phyloP scores from a whole-genome alignment of 2,888 invertebrate species.

The Encarsia formosa region DNA sequence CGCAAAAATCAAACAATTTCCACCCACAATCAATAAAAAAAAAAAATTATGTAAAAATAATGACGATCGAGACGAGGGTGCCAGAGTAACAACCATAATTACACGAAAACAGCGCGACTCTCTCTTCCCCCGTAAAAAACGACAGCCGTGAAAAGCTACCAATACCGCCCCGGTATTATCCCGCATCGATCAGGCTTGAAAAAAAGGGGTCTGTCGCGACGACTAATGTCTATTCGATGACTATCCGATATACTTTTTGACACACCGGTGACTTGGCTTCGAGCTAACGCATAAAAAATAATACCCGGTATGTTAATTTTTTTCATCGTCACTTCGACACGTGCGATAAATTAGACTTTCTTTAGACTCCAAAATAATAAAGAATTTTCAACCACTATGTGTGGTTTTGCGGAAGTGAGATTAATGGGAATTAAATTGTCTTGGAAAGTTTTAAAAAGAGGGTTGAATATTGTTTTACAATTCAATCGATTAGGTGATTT shows the following conservation, averaged over 20 bases:
- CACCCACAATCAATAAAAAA: no score
- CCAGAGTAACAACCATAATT: constrained; percentile 21
- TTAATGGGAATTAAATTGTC: no score
- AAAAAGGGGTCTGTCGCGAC: constrained; percentile 4
- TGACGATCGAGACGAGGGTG: constrained; percentile 18
- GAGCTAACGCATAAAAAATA: constrained; percentile 32
- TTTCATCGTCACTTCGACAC: constrained; percentile 47
- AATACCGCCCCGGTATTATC: constrained; percentile 2
- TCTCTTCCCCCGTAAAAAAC: neutral
- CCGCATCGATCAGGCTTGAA: constrained; percentile 10
- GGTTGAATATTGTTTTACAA: no score
- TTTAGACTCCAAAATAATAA: no score
- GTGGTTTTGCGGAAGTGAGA: no score
- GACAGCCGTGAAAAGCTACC: neutral
- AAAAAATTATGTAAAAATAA: no score
- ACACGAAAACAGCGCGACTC: no score
- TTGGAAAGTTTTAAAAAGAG: no score
- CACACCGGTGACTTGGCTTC: neutral
- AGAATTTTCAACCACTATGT: no score
- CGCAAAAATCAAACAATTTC: no score
- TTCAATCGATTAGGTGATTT: no score
- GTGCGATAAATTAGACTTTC: no score
- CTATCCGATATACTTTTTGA: constrained; percentile 44
- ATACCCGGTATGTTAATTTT: constrained; percentile 44
- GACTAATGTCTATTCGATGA: constrained; percentile 48